Evolutionary conservation across 2,888 invertebrate species (phyloP).

Genomic region (Automeris io): DNA sequence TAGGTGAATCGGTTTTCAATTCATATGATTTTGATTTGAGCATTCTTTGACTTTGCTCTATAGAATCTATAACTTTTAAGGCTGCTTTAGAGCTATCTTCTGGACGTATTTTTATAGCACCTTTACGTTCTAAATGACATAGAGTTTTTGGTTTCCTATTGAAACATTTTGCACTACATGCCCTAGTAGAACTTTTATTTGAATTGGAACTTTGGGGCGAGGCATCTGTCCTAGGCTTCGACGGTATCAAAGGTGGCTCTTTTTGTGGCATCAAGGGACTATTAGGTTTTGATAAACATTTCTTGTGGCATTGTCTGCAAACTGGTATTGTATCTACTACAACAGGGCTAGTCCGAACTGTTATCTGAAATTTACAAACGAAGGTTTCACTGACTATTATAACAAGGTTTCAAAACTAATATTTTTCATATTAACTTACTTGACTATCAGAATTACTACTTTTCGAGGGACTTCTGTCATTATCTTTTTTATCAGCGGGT

Average conservation of each 20-base stretch:
- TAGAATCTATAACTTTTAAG: constrained; percentile 66
- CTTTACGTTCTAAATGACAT: constrained; percentile 65
- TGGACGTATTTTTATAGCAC: constrained; percentile 67
- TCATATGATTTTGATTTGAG: constrained; percentile 70
- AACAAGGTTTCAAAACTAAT: neutral
- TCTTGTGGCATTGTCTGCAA: constrained; percentile 87
- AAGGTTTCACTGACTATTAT: constrained; percentile 2
- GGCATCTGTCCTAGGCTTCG: constrained; percentile 50
- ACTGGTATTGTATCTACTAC: constrained; percentile 84
- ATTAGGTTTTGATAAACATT: constrained; percentile 80
- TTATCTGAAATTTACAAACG: constrained; percentile 74
- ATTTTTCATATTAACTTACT: constrained; percentile 68
- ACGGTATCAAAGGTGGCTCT: constrained; percentile 45
- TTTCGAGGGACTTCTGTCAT: constrained; percentile 82
- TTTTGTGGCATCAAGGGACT: constrained; percentile 68
- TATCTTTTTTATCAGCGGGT: constrained; percentile 67
- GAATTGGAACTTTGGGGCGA: constrained; percentile 61
- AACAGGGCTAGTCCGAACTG: constrained; percentile 85
- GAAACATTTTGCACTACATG: constrained; percentile 60
- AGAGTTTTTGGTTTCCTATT: constrained; percentile 56
- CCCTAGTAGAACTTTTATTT: constrained; percentile 56
- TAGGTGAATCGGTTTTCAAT: constrained; percentile 62
- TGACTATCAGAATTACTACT: constrained; percentile 88
- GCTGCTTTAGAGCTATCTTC: constrained; percentile 68
- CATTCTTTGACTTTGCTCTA: constrained; percentile 70